Evolutionary conservation across 2,888 invertebrate genomes (phyloP).

Genomic region (Chrysotoxum bicinctum): DNA sequence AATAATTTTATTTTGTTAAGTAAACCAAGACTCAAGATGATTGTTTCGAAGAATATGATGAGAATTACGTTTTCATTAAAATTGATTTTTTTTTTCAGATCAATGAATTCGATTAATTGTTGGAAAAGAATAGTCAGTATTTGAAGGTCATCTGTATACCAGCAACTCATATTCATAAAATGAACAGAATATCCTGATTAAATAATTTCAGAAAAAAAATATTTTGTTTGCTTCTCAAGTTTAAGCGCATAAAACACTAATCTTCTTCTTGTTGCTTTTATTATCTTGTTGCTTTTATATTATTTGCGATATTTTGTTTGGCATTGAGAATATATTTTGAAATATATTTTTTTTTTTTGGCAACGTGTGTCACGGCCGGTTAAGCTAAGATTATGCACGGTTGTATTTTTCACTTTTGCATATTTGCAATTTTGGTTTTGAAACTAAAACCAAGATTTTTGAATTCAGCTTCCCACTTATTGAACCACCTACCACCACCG

Average conservation of each 20-base stretch:
- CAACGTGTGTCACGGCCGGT: background rate
- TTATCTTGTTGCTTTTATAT: background rate
- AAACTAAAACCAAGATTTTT: background rate
- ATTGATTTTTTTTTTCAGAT: background rate
- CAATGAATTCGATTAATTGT: background rate
- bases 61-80: background rate
- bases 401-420: background rate
- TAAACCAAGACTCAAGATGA: background rate
- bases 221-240: background rate
- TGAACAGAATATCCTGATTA: background rate
- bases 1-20: background rate
- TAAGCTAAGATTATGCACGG: background rate
- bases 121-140: background rate
- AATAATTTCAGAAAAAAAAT: background rate
- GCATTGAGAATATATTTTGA: background rate
- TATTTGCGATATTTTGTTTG: no score
- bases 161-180: background rate
- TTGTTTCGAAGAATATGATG: background rate
- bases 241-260: background rate
- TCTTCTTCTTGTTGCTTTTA: background rate
- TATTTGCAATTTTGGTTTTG: background rate
- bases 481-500: background rate
- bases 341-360: background rate
- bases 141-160: background rate
- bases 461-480: background rate